Evolutionary conservation across 2,797 vertebrate species (phyloP).

Genomic region (Chanos chanos): DNA sequence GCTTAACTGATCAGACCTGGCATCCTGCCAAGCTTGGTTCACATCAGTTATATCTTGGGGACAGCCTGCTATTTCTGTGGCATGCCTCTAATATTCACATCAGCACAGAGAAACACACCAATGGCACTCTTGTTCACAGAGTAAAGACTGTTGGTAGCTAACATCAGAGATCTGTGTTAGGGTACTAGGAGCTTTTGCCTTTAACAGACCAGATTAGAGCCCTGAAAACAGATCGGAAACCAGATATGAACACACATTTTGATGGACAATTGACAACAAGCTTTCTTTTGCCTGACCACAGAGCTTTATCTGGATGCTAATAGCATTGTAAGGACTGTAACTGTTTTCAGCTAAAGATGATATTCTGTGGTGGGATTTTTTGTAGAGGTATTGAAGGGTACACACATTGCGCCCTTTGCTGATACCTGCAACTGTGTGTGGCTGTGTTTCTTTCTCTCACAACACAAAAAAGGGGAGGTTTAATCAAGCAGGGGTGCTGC

Average conservation of each 20-base stretch:
- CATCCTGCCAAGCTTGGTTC: constrained; percentile 29
- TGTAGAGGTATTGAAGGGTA: constrained; percentile 1
- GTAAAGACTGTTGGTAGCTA: neutral
- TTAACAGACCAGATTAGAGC: neutral
- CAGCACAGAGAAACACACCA: neutral
- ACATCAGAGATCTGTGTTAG: neutral
- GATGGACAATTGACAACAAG: neutral
- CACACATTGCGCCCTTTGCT: neutral
- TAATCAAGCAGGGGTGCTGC: neutral
- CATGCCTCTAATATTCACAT: neutral
- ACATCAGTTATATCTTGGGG: constrained; percentile 37
- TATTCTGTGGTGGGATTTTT: no score
- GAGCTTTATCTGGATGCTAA: neutral
- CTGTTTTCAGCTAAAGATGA: no score
- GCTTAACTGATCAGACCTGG: constrained; percentile 50
- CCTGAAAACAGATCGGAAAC: neutral
- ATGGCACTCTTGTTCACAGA: neutral
- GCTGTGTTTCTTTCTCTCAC: no score
- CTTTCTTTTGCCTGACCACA: constrained; percentile 3
- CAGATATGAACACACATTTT: neutral
- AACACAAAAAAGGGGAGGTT: neutral
- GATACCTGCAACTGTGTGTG: neutral
- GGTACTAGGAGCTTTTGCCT: neutral
- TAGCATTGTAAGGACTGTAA: constrained; percentile 2
- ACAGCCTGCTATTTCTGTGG: constrained; percentile 33